Base-by-base conservation (phyloP, 2,113 vertebrate genomes). In the Python bivittatus region DNA sequence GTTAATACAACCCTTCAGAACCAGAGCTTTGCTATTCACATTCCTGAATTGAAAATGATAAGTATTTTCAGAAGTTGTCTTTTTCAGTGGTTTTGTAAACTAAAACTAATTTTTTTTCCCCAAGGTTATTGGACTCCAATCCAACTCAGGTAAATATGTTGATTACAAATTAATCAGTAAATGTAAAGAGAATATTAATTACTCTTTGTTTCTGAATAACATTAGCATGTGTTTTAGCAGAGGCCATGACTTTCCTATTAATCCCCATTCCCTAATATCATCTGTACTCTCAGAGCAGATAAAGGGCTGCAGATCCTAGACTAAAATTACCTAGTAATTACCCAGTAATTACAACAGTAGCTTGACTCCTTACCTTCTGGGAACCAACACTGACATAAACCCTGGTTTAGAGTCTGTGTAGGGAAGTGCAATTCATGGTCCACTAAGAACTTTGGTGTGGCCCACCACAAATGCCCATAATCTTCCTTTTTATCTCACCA, bases 81-180 rank as follows among this genome's bases (percentile, higher is more conserved):
- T 89, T 72, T 22, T 57, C 29, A 72, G 1, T 11, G 17, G 9
- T 89, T 89, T 68, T 68, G n/a, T 68, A 60, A 68, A 72, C 88
- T 33, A 86, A 86, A 86, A 86, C n/a, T 0, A 33, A 22, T 53
- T 89, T 72, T 33, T 64, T 20, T n/a, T 53, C 72, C 52, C 52
- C n/a, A 48, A 89, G 88, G 7, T 33, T 29, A 1, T 17, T 0
- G 8, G 1, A 10, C 1, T 1, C 1, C 48, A 2, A 0, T 22
- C 3, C 9, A 60, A 13, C 9, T 22, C 79, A 91, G 90, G 90
- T 91, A 91, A 84, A 60, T 58, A 61, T 60, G 20, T 22, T 91
- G 15, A 6, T 91, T 91, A 91, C 83, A 57, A 60, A 60, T 38
- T 42, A 42, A 33, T 38, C 68, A 79, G 38, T 79, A 79, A 79